A percentile compares a stretch with the other conserved stretches of the same genome.
These are phyloP conservation scores for Trematomus bernacchii DNA, from an alignment of 2,797 vertebrate genomes.

Conservation along the genomic window DNA sequence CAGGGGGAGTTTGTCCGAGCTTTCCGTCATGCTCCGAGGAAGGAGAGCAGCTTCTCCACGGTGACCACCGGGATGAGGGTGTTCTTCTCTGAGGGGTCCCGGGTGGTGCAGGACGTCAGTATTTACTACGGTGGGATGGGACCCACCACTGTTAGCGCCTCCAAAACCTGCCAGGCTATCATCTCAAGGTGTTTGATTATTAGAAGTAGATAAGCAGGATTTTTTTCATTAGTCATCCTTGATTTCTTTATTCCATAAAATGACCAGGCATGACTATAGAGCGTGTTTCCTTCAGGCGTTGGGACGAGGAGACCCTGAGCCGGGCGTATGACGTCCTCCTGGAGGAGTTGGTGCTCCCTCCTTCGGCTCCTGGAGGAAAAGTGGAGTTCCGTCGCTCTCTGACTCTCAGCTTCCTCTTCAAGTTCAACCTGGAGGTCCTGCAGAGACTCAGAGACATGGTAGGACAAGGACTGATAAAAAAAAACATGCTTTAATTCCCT, in stretches of 20 bases:
- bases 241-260: neutral
- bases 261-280: neutral
- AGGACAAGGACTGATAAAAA: neutral
- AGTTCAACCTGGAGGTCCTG: conserved; percentile 89
- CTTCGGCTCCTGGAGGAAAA: conserved; percentile 83
- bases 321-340: conserved; percentile 86
- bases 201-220: neutral
- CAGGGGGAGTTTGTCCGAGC: conserved; percentile 90
- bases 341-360: conserved; percentile 85
- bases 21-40: conserved; percentile 90
- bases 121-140: conserved; percentile 89
- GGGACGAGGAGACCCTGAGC: conserved; percentile 87
- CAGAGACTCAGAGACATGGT: conserved; percentile 82
- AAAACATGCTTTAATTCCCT: neutral
- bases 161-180: conserved; percentile 81
- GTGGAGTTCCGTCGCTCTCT: conserved; percentile 89
- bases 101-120: conserved; percentile 85
- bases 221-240: neutral
- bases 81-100: conserved; percentile 82
- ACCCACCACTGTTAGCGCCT: conserved; percentile 77
- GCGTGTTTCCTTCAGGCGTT: conserved; percentile 78
- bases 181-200: conserved; percentile 70
- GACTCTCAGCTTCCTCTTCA: conserved; percentile 92
- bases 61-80: conserved; percentile 91
- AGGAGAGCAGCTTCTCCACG: conserved; percentile 87